Evolutionary conservation across 2,797 vertebrate species (phyloP), one percentile per base, ranked within the genome.

Genomic region (Echeneis naucrates): DNA sequence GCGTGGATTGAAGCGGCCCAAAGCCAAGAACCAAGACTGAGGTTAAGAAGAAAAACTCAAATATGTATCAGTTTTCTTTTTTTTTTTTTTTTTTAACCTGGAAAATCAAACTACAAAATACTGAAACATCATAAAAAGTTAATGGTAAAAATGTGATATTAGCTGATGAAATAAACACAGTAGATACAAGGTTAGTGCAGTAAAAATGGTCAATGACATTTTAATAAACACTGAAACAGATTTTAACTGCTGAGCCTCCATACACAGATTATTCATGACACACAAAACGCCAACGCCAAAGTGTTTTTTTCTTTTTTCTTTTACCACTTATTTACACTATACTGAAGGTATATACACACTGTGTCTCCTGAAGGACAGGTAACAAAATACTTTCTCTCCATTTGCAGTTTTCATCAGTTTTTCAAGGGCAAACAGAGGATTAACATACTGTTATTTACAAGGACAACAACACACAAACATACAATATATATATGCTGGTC

Each of bases 171-270:
- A 88, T 77, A 85, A 91, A 2, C 8, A 85, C 62, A 82, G 82
- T 70, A 87, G 72, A 84, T 57, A 60, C 72, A n/a, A 72, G 55
- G 92, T 83, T 92, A 93, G 82, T 44, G 86, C 87, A 87, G 90
- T 92, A 93, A 91, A 94, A 94, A 94, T 88, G 88, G 61, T 86
- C 75, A 87, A 93, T 86, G 82, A 92, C 87, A 94, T 91, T 95
- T 94, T 93, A 95, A 95, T 95, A 95, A 95, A 96, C 96, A 96
- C 93, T 94, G 93, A 96, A 94, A 95, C 95, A 94, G 91, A 86
- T 85, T 89, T 78, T 21, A 93, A 94, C 92, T 86, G 92, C 90
- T 91, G 84, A 93, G 94, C 90, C 75, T 92, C 91, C 93, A 90
- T 91, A 96, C 95, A 94, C 89, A 94, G 92, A 94, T 94, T 93